phyloP scores from a whole-genome alignment of 2,113 vertebrate genomes.

The Seriola rivoliana region DNA sequence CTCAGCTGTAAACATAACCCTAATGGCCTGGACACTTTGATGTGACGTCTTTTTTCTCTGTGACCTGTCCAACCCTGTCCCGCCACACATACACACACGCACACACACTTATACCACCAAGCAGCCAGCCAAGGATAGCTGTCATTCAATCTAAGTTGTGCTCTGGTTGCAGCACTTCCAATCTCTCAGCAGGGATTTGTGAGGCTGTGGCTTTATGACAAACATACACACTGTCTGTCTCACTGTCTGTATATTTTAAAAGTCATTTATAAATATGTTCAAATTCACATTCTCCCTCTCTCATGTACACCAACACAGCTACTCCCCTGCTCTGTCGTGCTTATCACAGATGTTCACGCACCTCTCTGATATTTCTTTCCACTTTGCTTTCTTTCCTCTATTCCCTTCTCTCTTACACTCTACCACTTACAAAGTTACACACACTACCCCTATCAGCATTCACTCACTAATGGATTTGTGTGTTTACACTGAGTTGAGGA shows the following conservation, averaged over 20 bases:
- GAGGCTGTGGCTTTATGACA: constrained; percentile 32
- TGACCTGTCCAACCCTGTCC: constrained; percentile 48
- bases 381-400: constrained; percentile 8
- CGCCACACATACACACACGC: not conserved
- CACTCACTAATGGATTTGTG: constrained; percentile 62
- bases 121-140: constrained; percentile 43
- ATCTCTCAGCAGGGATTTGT: constrained; percentile 59
- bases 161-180: constrained; percentile 41
- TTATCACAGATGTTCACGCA: constrained; percentile 8
- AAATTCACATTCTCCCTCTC: not conserved
- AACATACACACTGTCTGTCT: constrained; percentile 43
- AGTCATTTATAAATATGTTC: constrained; percentile 47
- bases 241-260: constrained; percentile 48
- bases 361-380: constrained; percentile 12
- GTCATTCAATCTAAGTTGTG: constrained; percentile 56
- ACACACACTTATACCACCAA: constrained; percentile 22
- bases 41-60: constrained; percentile 38
- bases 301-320: not conserved
- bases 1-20: constrained; percentile 56
- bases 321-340: not conserved
- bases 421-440: constrained; percentile 18
- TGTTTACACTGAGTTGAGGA: constrained; percentile 64
- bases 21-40: constrained; percentile 45
- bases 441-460: constrained; percentile 38
- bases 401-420: constrained; percentile 4